Evolutionary conservation across 1,140 invertebrate genomes (phyloP), one percentile per base, ranked within the genome.

Genomic region (Bombus waltoni): DNA sequence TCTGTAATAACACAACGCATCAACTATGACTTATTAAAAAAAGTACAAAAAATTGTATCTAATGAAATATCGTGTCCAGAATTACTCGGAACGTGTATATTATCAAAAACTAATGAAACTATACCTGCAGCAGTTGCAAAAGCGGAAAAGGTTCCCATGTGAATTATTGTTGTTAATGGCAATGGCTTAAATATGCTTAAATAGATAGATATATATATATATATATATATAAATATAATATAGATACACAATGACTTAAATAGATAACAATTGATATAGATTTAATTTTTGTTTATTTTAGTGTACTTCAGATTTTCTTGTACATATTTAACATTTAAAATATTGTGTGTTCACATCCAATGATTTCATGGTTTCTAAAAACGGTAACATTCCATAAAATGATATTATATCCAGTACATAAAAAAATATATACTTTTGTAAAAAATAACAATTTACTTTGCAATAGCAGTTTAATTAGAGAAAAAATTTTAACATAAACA

Each of bases 1-100:
- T 99, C 99, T 0, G 96, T 97, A 70, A 98, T 99, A 8, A 96
- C 96, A 5, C 98, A 99, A 89, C 95, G 96, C 83, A 99, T 99
- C 77, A 98, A 98, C 93, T 99, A 99, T 93, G 99, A 99, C 95
- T 95, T 99, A 47, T 93, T 99, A 70, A 97, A 97, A 91, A 97
- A 96, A 57, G 96, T 98, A 40, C 95, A 97, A 91, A 95, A 96
- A 38, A 98, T 99, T 42, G 97, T 98, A 93, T 96, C 96, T 72
- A 98, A 98, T 32, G 95, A 96, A 76, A 93, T 97, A 38, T 93
- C 97, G 4, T 98, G 98, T 94, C 97, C 98, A 13, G 97, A 97
- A 86, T 95, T 98, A 80, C 95, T 98, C 8, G 98, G 98, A 47
- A 96, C 96, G 78, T 96, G 96, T 91, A 96, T 96, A 77, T 96